Evolutionary conservation across 2,797 vertebrate species (phyloP).

Genomic region (Ataeniobius toweri): DNA sequence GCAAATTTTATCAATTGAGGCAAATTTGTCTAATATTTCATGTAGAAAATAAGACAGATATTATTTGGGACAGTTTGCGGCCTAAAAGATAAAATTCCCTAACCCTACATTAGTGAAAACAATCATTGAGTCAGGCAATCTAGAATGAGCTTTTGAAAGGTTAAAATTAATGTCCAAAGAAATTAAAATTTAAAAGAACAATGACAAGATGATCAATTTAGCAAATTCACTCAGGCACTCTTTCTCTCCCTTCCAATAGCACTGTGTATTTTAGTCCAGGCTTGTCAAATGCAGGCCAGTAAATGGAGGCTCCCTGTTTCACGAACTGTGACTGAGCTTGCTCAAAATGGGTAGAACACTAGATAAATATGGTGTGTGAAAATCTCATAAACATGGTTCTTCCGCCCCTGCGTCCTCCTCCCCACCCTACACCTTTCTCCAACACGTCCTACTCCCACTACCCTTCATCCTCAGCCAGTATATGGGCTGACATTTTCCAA

Average conservation of each 20-base stretch:
- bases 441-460: conserved; percentile 37
- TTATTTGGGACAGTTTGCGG: neutral
- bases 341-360: conserved; percentile 68
- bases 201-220: conserved; percentile 5
- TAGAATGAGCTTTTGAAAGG: neutral
- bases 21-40: neutral
- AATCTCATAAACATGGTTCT: conserved; percentile 67
- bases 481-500: conserved; percentile 67
- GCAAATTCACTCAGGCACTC: conserved; percentile 6
- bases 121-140: neutral
- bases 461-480: conserved; percentile 75
- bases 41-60: neutral
- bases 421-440: neutral
- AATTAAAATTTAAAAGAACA: neutral
- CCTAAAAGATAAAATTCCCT: neutral
- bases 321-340: conserved; percentile 77
- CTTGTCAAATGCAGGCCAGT: conserved; percentile 56
- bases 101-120: neutral
- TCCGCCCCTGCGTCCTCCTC: conserved; percentile 35
- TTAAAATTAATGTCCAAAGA: neutral
- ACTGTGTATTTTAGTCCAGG: conserved; percentile 14
- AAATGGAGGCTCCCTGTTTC: conserved; percentile 70
- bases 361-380: conserved; percentile 68
- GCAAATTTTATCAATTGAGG: conserved; percentile 27
- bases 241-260: conserved; percentile 1